Evolutionary conservation across 2,113 vertebrate species (phyloP), one percentile per base, ranked within the genome.

Genomic region (Campylomormyrus numenius): DNA sequence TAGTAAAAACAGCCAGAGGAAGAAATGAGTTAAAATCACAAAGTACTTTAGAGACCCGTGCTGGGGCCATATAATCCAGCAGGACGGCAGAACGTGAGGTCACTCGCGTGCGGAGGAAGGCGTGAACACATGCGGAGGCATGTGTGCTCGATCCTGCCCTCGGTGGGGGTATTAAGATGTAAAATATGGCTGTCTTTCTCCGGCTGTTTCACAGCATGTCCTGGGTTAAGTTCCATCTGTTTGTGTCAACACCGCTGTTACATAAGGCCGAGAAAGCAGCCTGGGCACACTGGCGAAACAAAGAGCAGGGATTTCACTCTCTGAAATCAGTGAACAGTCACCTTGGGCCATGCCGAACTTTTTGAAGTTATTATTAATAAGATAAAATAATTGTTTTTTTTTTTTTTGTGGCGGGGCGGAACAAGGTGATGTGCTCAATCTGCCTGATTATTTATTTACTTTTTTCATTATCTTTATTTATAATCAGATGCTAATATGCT

Each of bases 171-270:
- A 90, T 92, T 91, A 92, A 92, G 90, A 92, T 90, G 74, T 90
- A 91, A 92, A 92, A 92, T 90, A 92, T 90, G 91, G 89, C 62
- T 52, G 91, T 89, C 86, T 88, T 91, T 93, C 90, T 92, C 77
- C 46, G 88, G 90, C 91, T 91, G 52, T 89, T 89, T 90, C 88
- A 90, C 87, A 62, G 52, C 89, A 88, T 90, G 91, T 92, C 92
- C 91, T 89, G 89, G 91, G 91, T 91, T 62, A 52, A 46, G 87
- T 90, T 90, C 92, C 92, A 93, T 93, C 92, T 93, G 92, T 91
- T 92, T 89, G 90, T 90, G 91, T 93, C 91, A 93, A 91, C 87
- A 90, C 21, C n/a, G 80, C 87, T 91, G 90, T 90, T 92, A 91
- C 92, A 91, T 90, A 88, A 87, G 90, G 89, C 50, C 83, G 50